phyloP scores from a whole-genome alignment of 2,888 invertebrate genomes.

The Protophormia terraenovae region DNA sequence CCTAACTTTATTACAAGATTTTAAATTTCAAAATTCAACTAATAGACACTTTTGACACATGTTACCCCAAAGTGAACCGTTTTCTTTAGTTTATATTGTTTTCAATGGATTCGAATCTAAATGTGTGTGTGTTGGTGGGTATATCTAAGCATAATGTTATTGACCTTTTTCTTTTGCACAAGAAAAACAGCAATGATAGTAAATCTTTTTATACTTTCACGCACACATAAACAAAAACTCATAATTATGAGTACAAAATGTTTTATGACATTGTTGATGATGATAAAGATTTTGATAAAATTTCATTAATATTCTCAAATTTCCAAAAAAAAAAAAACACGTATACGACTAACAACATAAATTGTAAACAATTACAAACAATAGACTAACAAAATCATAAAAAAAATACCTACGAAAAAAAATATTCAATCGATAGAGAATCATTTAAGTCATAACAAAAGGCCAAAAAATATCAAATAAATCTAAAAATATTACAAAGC shows the following conservation, averaged over 20 bases:
- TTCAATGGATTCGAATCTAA: not conserved
- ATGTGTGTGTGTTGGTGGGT: not conserved
- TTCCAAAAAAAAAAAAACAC: not conserved
- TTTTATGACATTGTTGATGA: not conserved
- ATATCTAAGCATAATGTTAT: not conserved
- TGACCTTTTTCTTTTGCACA: not conserved
- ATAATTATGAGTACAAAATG: not conserved
- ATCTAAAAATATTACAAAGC: not conserved
- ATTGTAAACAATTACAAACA: slow-evolving; percentile 16
- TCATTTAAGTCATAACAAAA: not conserved
- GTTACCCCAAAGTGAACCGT: too few species aligned
- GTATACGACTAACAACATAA: not conserved
- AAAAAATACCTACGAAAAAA: not conserved
- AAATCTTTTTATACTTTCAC: not conserved
- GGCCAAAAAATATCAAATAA: not conserved
- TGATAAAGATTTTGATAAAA: slow-evolving; percentile 17
- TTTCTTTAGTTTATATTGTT: not conserved
- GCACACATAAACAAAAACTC: not conserved
- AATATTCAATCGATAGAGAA: slow-evolving; percentile 11
- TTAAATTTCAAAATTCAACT: too few species aligned
- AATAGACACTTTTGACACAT: too few species aligned
- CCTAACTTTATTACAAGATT: too few species aligned
- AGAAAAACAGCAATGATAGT: not conserved
- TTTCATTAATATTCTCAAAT: slow-evolving; percentile 49
- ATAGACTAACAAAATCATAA: not conserved